These are phyloP conservation scores for Ramazzottius varieornatus DNA, from an alignment of 2,888 invertebrate species.

Conservation along the genomic window DNA sequence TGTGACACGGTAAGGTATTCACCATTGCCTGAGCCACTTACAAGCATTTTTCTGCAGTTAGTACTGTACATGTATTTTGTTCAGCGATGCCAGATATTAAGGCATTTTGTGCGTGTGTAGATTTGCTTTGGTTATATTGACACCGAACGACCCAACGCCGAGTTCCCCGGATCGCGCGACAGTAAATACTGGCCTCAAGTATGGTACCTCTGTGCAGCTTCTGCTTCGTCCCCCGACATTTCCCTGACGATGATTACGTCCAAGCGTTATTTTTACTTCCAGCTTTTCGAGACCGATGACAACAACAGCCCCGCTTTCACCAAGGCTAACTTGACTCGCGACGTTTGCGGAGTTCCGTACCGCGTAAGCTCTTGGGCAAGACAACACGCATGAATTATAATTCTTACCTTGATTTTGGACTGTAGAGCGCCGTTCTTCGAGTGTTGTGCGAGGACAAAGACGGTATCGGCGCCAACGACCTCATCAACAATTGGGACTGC, in stretches of 20 bases:
- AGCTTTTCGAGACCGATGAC: background rate
- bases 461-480: background rate
- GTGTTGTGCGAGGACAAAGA: background rate
- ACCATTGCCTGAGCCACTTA: background rate
- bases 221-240: too few species aligned
- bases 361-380: background rate
- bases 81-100: too few species aligned
- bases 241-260: too few species aligned
- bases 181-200: background rate
- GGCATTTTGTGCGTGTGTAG: background rate
- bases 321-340: background rate
- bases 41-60: too few species aligned
- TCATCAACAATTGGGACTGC: background rate
- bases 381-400: too few species aligned
- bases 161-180: conserved; percentile 3
- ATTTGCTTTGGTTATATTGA: background rate
- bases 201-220: too few species aligned
- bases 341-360: background rate
- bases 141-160: background rate
- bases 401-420: too few species aligned
- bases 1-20: background rate
- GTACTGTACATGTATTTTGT: too few species aligned
- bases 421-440: background rate
- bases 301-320: background rate
- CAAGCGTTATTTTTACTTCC: too few species aligned